A percentile compares a stretch with the other conserved stretches of the same genome.
These are phyloP conservation scores for Psophia crepitans DNA, from an alignment of 2,113 vertebrate species.

Conservation along the genomic window DNA sequence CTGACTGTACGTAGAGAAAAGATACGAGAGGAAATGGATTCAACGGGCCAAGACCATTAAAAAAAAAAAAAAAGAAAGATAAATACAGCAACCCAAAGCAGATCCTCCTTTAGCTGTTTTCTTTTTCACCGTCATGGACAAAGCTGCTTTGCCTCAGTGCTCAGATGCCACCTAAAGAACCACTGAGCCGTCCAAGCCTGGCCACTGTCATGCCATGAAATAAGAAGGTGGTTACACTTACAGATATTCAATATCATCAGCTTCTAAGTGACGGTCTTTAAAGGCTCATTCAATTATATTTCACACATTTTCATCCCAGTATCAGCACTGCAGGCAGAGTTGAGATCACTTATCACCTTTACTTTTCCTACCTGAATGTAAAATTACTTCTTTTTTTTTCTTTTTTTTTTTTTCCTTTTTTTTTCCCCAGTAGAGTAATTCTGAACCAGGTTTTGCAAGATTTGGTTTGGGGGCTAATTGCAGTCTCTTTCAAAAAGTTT, in stretches of 20 bases:
- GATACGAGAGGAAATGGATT: neutral
- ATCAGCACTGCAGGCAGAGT: neutral
- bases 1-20: neutral
- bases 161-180: neutral
- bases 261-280: neutral
- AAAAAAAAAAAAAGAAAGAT: neutral
- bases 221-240: neutral
- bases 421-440: neutral
- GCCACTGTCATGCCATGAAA: neutral
- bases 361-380: neutral
- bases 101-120: neutral
- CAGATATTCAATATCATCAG: neutral
- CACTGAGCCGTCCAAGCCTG: neutral
- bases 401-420: neutral
- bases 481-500: conserved; percentile 26
- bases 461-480: neutral
- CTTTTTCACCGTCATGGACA: neutral
- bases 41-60: neutral
- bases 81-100: neutral
- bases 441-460: neutral
- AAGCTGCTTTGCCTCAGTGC: neutral
- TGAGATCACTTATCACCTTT: neutral
- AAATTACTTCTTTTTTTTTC: neutral
- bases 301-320: neutral
- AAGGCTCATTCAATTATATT: conserved; percentile 4